Conservation (phyloP, 1,140 invertebrate species). For the Caenorhabditis latens region DNA sequence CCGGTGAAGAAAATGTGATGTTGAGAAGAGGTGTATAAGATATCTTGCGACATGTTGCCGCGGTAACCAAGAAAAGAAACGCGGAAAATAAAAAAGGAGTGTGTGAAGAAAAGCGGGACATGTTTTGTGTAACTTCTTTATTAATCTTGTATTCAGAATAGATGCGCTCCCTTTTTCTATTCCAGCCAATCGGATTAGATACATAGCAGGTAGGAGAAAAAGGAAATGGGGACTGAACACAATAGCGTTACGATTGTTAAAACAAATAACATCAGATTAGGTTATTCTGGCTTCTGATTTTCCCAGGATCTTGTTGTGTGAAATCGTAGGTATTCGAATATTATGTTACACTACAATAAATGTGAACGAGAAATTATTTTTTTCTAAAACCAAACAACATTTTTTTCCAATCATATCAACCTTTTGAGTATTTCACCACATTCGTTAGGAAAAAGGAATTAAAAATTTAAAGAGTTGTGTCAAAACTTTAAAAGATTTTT, state of each 20-base stretch:
- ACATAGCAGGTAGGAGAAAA: neutral
- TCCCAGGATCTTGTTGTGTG: no score
- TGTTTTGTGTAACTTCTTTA: conserved; percentile 45
- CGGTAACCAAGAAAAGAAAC: conserved; percentile 22
- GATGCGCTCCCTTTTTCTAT: neutral
- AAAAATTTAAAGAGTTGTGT: no score
- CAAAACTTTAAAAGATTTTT: no score
- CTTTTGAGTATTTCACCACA: no score
- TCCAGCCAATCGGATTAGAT: neutral
- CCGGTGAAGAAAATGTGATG: conserved; percentile 6
- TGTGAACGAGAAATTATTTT: no score
- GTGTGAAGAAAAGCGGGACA: neutral
- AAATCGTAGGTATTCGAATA: no score
- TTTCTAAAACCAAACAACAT: no score
- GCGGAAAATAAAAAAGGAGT: neutral
- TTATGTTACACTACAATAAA: no score
- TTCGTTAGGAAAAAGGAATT: no score
- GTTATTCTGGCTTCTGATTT: neutral
- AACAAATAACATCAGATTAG: neutral
- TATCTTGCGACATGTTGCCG: conserved; percentile 10
- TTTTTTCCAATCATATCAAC: no score
- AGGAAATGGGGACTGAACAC: neutral
- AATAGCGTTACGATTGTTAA: conserved; percentile 38
- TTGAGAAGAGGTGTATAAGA: conserved; percentile 23
- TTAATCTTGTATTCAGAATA: neutral